These are phyloP conservation scores for Heliopora coerulea DNA, from an alignment of 92 coral and sea anemone genomes.

Conservation along the genomic window DNA sequence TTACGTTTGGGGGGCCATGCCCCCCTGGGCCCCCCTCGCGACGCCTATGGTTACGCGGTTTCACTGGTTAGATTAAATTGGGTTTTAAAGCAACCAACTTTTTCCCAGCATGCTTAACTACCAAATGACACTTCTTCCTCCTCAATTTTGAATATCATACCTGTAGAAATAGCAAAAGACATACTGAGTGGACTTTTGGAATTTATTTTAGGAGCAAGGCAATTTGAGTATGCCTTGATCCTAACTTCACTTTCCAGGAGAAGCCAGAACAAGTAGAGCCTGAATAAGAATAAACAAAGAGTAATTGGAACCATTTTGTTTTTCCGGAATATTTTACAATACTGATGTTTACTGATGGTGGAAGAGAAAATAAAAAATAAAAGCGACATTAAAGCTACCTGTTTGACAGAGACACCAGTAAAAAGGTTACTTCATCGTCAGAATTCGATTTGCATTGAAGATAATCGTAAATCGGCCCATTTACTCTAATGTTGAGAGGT, in stretches of 20 bases:
- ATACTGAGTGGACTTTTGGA: background rate
- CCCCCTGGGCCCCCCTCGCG: too few relatives aligned
- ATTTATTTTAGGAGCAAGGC: background rate
- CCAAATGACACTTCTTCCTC: background rate
- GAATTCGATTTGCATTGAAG: background rate
- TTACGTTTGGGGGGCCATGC: too few relatives aligned
- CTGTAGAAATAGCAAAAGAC: slow-evolving; percentile 6
- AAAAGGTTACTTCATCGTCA: background rate
- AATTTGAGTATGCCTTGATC: slow-evolving; percentile 2
- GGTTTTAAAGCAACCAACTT: too few relatives aligned
- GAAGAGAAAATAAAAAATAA: too few relatives aligned
- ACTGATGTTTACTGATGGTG: too few relatives aligned
- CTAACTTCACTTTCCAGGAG: background rate
- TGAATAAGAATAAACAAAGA: background rate
- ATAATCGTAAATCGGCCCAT: slow-evolving; percentile 26
- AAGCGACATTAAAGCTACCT: background rate
- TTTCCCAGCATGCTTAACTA: too few relatives aligned
- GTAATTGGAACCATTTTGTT: too few relatives aligned
- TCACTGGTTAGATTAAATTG: too few relatives aligned
- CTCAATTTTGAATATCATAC: background rate
- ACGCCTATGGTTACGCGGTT: too few relatives aligned
- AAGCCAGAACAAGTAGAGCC: slow-evolving; percentile 10
- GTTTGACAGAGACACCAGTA: background rate
- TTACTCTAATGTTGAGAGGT: slow-evolving; percentile 33
- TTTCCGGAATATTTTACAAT: too few relatives aligned